phyloP scores from a whole-genome alignment of 2,888 invertebrate genomes.

The Penaeus monodon region DNA sequence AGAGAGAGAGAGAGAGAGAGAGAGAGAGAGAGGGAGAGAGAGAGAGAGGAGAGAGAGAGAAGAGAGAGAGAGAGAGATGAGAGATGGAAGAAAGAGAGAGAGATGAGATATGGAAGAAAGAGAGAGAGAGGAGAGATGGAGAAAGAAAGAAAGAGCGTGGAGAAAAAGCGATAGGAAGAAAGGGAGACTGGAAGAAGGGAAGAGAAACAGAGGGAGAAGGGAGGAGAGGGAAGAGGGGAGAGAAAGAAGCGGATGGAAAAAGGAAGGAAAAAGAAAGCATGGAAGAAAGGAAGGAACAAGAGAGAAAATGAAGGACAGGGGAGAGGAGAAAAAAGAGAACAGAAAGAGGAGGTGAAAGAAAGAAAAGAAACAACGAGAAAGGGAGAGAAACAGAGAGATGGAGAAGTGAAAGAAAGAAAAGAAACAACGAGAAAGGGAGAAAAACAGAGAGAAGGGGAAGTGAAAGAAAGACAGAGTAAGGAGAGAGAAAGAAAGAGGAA shows the following conservation, averaged over 20 bases:
- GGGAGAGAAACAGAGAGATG: neutral
- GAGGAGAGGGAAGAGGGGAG: neutral
- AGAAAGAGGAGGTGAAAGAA: neutral
- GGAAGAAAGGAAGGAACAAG: neutral
- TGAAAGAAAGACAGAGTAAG: neutral
- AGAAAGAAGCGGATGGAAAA: neutral
- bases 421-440: too few relatives aligned
- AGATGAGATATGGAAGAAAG: too few relatives aligned
- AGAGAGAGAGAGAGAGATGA: neutral
- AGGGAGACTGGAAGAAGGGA: neutral
- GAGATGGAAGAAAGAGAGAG: neutral
- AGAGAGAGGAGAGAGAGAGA: too few relatives aligned
- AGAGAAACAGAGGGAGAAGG: neutral
- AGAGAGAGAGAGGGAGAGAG: neutral
- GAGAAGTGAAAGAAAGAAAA: too few relatives aligned
- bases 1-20: neutral
- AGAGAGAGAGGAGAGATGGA: neutral
- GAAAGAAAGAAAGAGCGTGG: too few relatives aligned
- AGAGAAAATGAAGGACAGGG: neutral
- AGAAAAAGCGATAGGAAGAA: neutral
- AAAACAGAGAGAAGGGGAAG: neutral
- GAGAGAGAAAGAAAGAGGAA: neutral
- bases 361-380: too few relatives aligned
- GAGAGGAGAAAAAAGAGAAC: neutral
- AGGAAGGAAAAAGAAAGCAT: neutral